Evolutionary conservation across 2,888 invertebrate genomes (phyloP).

Genomic region (Uloborus plumipes): DNA sequence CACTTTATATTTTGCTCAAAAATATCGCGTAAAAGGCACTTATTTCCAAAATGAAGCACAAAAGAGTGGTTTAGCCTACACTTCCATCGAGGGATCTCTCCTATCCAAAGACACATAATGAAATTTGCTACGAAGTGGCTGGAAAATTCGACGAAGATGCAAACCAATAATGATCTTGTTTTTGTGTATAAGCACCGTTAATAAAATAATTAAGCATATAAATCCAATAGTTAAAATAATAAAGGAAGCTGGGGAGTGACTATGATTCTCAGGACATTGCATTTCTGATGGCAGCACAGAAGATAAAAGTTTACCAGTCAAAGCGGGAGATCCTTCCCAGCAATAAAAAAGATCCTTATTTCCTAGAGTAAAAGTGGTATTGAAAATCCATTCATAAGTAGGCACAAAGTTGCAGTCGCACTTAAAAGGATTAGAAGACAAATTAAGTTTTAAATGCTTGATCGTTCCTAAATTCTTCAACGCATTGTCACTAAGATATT

Average conservation of each 20-base stretch:
- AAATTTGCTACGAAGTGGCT: conserved; percentile 53
- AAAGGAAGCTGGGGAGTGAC: conserved; percentile 71
- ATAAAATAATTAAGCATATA: conserved; percentile 75
- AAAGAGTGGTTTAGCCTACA: conserved; percentile 27
- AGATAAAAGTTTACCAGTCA: conserved; percentile 67
- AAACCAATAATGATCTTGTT: conserved; percentile 73
- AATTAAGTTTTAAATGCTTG: conserved; percentile 76
- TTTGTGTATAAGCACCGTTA: conserved; percentile 77
- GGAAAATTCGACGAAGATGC: conserved; percentile 23
- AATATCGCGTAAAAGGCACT: too few relatives aligned
- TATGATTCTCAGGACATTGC: conserved; percentile 66
- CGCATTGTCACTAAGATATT: conserved; percentile 73
- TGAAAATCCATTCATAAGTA: conserved; percentile 78
- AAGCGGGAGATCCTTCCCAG: conserved; percentile 69
- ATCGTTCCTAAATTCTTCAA: conserved; percentile 75
- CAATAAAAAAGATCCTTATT: conserved; percentile 76
- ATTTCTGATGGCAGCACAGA: conserved; percentile 66
- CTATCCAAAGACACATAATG: conserved; percentile 62
- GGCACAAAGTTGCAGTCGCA: conserved; percentile 77
- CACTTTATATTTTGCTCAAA: too few relatives aligned
- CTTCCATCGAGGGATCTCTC: conserved; percentile 43
- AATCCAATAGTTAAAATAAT: conserved; percentile 75
- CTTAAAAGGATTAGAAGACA: conserved; percentile 79
- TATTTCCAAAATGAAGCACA: not conserved
- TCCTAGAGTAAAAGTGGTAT: conserved; percentile 77